These are phyloP conservation scores for Acrocera orbiculus DNA, from an alignment of 2,888 invertebrate genomes.

Conservation along the genomic window DNA sequence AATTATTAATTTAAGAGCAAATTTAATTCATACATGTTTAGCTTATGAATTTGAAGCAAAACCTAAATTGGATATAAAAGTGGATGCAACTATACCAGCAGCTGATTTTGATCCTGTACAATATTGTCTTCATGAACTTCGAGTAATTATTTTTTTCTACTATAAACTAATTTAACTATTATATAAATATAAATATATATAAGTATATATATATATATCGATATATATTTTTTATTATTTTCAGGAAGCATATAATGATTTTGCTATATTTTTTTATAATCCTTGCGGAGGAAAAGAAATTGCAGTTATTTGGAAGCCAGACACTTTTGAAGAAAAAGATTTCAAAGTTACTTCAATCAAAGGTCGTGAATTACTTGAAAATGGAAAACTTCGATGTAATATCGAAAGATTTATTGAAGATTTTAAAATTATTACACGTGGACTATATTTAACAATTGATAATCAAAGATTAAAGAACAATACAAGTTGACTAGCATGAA, in stretches of 20 bases:
- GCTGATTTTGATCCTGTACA: conserved; percentile 60
- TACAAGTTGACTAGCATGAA: no score
- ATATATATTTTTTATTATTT: conserved; percentile 16
- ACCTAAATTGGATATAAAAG: conserved; percentile 13
- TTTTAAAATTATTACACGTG: conserved; percentile 25
- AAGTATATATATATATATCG: no score
- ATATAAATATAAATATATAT: no score
- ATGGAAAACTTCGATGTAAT: conserved; percentile 18
- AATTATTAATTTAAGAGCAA: conserved; percentile 43
- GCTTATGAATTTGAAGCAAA: conserved; percentile 17
- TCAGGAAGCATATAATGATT: conserved; percentile 52
- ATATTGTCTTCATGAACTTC: conserved; percentile 51
- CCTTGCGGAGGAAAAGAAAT: conserved; percentile 71
- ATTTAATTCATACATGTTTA: conserved; percentile 19
- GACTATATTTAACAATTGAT: conserved; percentile 21
- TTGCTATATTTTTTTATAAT: conserved; percentile 80
- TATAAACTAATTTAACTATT: no score
- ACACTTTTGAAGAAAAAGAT: conserved; percentile 38
- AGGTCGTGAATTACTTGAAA: conserved; percentile 17
- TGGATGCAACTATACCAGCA: conserved; percentile 41
- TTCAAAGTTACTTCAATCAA: conserved; percentile 47
- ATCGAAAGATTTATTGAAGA: conserved; percentile 24
- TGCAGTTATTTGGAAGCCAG: conserved; percentile 69
- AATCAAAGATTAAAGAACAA: conserved; percentile 3
- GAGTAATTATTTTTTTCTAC: conserved; percentile 35